A percentile compares a stretch with the other conserved stretches of the same genome.
Conservation (phyloP, 2,113 vertebrate genomes). For the Zonotrichia leucophrys region DNA sequence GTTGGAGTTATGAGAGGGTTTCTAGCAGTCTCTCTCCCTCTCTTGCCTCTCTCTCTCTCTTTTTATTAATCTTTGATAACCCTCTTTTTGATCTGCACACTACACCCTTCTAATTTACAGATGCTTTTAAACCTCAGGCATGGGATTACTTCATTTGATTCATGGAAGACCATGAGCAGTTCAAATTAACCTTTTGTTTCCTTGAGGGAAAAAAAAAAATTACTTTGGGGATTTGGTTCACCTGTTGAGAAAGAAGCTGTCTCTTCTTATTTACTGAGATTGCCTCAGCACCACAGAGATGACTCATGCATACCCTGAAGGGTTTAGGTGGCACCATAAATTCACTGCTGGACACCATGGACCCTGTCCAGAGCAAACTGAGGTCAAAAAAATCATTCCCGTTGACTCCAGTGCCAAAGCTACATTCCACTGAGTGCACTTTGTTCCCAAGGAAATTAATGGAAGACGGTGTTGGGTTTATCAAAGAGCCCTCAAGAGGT, state of each 20-base stretch:
- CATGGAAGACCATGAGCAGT: constrained; percentile 26
- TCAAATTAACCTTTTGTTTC: constrained; percentile 57
- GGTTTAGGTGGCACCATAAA: constrained; percentile 40
- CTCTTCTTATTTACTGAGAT: constrained; percentile 57
- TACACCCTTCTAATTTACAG: constrained; percentile 33
- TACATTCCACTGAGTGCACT: neutral
- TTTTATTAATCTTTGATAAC: constrained; percentile 51
- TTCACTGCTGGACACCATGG: constrained; percentile 16
- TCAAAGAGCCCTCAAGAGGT: neutral
- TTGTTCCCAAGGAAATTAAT: neutral
- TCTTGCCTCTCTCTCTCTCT: neutral
- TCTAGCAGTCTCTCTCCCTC: neutral
- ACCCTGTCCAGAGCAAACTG: constrained; percentile 15
- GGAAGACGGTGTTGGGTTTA: neutral
- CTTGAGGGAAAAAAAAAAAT: neutral
- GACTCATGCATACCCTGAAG: constrained; percentile 18
- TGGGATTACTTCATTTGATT: constrained; percentile 58
- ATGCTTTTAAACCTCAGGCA: constrained; percentile 53
- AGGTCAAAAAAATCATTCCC: constrained; percentile 16
- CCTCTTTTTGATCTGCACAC: constrained; percentile 11
- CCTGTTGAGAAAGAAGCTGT: constrained; percentile 48
- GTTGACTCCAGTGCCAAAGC: neutral
- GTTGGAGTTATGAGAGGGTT: neutral
- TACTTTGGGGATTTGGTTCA: constrained; percentile 47
- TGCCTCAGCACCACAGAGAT: constrained; percentile 17